A percentile compares a stretch with the other conserved stretches of the same genome.
These are phyloP conservation scores for Peribatodes rhomboidaria DNA, from an alignment of 2,888 invertebrate genomes.

Conservation along the genomic window DNA sequence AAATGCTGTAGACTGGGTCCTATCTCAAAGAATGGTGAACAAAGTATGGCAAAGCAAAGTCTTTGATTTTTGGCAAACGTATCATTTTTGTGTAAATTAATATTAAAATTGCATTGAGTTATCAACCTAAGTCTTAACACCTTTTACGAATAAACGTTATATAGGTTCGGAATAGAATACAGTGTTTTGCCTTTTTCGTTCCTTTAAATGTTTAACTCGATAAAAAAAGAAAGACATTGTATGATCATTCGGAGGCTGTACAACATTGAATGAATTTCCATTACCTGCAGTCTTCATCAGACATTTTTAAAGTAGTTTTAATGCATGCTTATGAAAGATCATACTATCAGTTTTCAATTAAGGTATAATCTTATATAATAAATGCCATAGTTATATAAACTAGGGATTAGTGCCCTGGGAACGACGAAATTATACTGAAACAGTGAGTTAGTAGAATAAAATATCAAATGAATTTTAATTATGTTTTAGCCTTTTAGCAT, in stretches of 20 bases:
- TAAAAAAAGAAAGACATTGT: too few relatives aligned
- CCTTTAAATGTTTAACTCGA: too few relatives aligned
- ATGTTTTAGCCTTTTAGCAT: constrained; percentile 5
- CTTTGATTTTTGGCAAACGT: constrained; percentile 1
- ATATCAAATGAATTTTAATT: constrained; percentile 8
- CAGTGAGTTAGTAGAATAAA: constrained; percentile 17
- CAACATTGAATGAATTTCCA: not conserved
- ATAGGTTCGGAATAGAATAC: too few relatives aligned
- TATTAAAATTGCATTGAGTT: too few relatives aligned
- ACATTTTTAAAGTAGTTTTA: constrained; percentile 10
- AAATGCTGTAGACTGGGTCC: not conserved
- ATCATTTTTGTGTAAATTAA: constrained; percentile 2
- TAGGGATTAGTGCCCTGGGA: not conserved
- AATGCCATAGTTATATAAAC: constrained; percentile 30
- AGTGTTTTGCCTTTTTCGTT: too few relatives aligned
- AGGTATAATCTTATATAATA: constrained; percentile 7
- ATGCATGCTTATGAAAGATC: not conserved
- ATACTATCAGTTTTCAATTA: constrained; percentile 10
- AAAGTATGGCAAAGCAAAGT: not conserved
- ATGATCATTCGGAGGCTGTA: too few relatives aligned
- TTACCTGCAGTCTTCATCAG: constrained; percentile 6
- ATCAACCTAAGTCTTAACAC: too few relatives aligned
- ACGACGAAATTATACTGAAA: constrained; percentile 10
- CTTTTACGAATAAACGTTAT: too few relatives aligned
- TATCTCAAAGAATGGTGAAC: not conserved